Base-by-base conservation (phyloP, 2,797 vertebrate species). In the Chelmon rostratus region DNA sequence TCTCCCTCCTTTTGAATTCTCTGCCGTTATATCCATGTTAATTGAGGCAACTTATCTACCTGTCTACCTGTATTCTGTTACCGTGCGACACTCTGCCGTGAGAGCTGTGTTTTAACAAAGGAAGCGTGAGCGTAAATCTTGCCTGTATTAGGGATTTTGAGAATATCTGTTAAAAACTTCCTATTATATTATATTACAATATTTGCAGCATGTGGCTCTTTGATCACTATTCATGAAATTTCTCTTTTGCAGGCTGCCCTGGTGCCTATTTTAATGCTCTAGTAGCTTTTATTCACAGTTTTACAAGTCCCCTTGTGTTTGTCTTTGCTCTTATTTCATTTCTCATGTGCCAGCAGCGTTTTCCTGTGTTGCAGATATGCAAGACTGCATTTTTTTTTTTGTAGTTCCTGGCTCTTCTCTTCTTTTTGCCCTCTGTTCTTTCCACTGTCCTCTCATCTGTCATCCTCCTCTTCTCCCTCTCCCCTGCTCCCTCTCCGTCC, bases 371-470 rank as follows among this genome's bases (percentile, higher is more conserved):
- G 7, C 31, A 68, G 44, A 28, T 38, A 37, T 63, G 46, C 61
- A 11, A 23, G 21, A 12, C 64, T 33, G 15, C 46, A 11, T 78
- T 67, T 3, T 65, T 28, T 35, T 54, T 31, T 42, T 53, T 78
- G 13, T 33, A 13, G 8, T 25, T 70, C 19, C 40, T 44, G 5
- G 9, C 28, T 54, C 57, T 18, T 3, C 47, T 66, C 37, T 49
- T 81, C 16, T 70, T 53, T 73, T 23, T n/a, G 12, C 12, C 50
- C 57, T 84, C 83, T 80, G 63, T 83, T 78, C 63, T 38, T 50
- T 50, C 21, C 25, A 8, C 6, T n/a, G 0, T 63, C n/a, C 21
- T 50, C n/a, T 61, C 33, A 35, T 62, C 56, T 73, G 61, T 76
- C 64, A 16, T 64, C 47, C 35, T 57, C 54, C 15, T 61, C 31